phyloP scores from a whole-genome alignment of 2,113 vertebrate genomes.

The Platysteira castanea region DNA sequence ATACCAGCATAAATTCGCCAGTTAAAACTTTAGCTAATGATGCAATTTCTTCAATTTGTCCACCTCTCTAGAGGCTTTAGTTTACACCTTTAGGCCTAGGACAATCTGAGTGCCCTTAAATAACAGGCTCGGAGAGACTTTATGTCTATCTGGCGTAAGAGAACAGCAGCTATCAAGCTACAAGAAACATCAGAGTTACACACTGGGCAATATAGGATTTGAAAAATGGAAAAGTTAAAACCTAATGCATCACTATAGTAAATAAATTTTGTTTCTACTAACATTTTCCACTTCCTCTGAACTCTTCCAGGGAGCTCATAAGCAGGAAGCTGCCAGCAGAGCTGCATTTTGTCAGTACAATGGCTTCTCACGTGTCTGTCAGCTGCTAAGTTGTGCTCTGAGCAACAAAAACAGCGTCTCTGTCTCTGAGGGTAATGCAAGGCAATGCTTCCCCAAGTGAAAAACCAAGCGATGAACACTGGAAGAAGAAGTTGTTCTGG shows the following conservation, averaged over 20 bases:
- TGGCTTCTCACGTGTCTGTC: background rate
- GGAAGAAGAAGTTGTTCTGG: background rate
- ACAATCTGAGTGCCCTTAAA: no score
- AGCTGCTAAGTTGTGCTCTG: background rate
- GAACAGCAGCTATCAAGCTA: no score
- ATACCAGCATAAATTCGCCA: no score
- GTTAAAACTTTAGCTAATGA: no score
- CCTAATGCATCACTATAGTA: background rate
- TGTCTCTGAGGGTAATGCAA: background rate
- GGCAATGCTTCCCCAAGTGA: background rate
- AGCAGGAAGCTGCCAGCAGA: background rate
- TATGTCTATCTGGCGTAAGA: no score
- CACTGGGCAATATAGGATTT: no score
- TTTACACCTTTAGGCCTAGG: no score
- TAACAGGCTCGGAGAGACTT: no score
- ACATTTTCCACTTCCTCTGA: background rate
- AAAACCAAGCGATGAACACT: background rate
- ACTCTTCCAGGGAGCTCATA: background rate
- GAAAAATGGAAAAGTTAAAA: no score
- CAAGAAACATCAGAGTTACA: no score
- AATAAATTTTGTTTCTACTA: background rate
- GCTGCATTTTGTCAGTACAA: background rate
- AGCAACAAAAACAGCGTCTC: background rate
- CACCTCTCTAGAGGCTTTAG: no score
- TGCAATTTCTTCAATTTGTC: no score